Conservation (phyloP, 2,113 vertebrate genomes). For the Sturnira hondurensis region DNA sequence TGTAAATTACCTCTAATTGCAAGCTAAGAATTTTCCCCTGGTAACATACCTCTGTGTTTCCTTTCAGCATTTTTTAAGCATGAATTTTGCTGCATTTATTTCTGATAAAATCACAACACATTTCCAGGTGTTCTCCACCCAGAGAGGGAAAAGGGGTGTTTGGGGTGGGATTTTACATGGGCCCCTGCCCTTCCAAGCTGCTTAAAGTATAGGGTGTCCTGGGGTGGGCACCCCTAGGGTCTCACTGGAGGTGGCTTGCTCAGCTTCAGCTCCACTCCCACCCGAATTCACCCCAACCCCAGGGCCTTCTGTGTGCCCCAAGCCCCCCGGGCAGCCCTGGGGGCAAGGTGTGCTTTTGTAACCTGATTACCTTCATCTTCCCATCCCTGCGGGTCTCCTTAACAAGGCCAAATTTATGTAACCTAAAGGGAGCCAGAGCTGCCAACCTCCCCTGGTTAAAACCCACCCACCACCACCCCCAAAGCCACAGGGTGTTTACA, state of each 20-base stretch:
- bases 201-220: neutral
- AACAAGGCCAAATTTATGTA: conserved; percentile 41
- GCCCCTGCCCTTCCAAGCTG: neutral
- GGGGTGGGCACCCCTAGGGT: neutral
- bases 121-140: neutral
- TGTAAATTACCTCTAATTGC: conserved; percentile 52
- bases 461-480: conserved; percentile 6
- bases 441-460: neutral
- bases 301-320: conserved; percentile 51
- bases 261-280: neutral
- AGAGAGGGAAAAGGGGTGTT: neutral
- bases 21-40: conserved; percentile 23
- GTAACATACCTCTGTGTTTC: neutral
- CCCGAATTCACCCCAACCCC: neutral
- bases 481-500: conserved; percentile 11
- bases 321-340: neutral
- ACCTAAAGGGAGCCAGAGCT: neutral
- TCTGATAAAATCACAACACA: conserved; percentile 44
- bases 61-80: conserved; percentile 18
- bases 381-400: neutral
- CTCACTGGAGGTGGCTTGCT: neutral
- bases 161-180: neutral
- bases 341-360: conserved; percentile 53
- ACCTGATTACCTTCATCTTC: conserved; percentile 45
- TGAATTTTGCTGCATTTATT: neutral